A percentile compares a stretch with the other conserved stretches of the same genome.
These are phyloP conservation scores for Otocyon megalotis DNA, from an alignment of 2,113 vertebrate genomes.

Conservation along the genomic window DNA sequence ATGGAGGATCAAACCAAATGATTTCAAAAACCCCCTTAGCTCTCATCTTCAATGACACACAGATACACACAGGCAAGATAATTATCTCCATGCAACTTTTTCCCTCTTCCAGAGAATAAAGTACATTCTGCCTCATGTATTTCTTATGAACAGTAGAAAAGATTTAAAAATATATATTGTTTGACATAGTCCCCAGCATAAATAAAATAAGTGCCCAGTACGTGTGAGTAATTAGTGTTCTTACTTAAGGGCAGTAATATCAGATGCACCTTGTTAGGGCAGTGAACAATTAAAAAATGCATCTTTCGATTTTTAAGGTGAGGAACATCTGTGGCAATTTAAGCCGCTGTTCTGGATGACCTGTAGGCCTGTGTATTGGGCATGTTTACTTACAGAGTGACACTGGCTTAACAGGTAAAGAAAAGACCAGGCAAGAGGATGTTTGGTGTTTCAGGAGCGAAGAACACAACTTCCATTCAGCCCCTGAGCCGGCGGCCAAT, in stretches of 20 bases:
- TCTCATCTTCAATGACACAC: neutral
- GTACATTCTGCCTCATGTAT: neutral
- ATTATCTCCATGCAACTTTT: neutral
- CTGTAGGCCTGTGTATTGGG: neutral
- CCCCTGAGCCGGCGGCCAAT: neutral
- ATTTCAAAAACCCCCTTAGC: conserved; percentile 46
- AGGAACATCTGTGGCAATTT: neutral
- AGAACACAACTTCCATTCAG: neutral
- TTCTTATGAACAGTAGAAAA: neutral
- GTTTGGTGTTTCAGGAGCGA: neutral
- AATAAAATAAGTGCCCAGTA: neutral
- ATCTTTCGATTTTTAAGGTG: neutral
- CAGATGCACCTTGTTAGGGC: too few relatives aligned
- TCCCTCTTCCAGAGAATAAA: conserved; percentile 17
- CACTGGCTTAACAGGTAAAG: neutral
- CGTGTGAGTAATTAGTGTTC: neutral
- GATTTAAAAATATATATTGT: neutral
- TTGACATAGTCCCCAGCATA: neutral
- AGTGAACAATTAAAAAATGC: neutral
- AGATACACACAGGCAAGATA: neutral
- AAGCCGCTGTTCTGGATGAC: neutral
- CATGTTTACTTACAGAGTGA: neutral
- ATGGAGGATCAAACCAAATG: conserved; percentile 19
- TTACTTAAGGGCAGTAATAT: too few relatives aligned
- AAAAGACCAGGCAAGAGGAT: neutral